phyloP scores from a whole-genome alignment of 35 echinoderm and acorn worm genomes.

The Lytechinus variegatus region DNA sequence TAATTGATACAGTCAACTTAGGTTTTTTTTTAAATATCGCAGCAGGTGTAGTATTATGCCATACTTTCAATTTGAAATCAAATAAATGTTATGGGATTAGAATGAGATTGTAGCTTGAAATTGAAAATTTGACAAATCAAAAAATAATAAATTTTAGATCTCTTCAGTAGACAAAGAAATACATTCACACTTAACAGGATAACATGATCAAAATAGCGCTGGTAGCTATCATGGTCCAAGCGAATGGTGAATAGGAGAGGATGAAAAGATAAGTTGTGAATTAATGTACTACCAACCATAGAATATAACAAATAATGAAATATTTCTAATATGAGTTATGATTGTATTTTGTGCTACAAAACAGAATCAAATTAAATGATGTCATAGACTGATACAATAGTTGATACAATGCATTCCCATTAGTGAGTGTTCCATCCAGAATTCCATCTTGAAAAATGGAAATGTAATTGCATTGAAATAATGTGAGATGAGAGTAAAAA shows the following conservation, averaged over 20 bases:
- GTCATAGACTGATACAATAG: background rate
- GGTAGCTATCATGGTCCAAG: background rate
- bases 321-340: background rate
- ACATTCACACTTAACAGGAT: background rate
- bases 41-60: background rate
- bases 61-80: too few relatives aligned
- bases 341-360: background rate
- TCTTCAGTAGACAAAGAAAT: background rate
- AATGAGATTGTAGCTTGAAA: background rate
- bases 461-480: background rate
- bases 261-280: background rate
- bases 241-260: background rate
- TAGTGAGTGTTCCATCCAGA: background rate
- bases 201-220: background rate
- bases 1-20: background rate
- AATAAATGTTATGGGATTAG: background rate
- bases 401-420: background rate
- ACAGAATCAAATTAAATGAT: background rate
- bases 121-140: background rate
- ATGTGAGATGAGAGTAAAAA: background rate
- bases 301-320: background rate
- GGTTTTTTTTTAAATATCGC: background rate
- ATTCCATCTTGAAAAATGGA: background rate
- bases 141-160: too few relatives aligned
- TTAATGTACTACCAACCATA: slow-evolving; percentile 19